Evolutionary conservation across 64 coral and sea anemone genomes (phyloP).

Genomic region (Montipora sp.): DNA sequence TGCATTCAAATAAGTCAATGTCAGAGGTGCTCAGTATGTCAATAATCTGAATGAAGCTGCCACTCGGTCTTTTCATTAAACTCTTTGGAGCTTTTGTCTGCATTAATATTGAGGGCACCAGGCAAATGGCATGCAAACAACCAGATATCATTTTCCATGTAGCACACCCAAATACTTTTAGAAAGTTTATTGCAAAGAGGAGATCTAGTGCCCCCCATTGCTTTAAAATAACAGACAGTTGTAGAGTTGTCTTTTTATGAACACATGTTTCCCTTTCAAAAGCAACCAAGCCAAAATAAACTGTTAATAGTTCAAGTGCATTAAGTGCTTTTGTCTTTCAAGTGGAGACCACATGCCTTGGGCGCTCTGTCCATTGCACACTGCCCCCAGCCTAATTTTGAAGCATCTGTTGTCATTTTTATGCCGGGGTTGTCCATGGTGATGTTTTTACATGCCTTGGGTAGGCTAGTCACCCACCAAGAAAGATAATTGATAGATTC

Average conservation of each 20-base stretch:
- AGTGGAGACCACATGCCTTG: constrained; percentile 11
- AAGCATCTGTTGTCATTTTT: constrained; percentile 54
- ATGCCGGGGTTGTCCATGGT: constrained; percentile 14
- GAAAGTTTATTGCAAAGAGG: constrained; percentile 27
- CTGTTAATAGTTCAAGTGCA: constrained; percentile 55
- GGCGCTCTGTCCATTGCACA: not conserved
- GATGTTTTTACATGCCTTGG: constrained; percentile 46
- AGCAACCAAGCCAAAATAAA: constrained; percentile 13
- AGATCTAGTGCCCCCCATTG: constrained; percentile 60
- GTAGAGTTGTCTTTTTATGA: constrained; percentile 52
- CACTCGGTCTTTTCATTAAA: constrained; percentile 53
- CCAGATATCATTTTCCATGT: constrained; percentile 49
- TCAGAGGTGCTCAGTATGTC: constrained; percentile 25
- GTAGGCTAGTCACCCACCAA: constrained; percentile 61
- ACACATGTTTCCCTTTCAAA: constrained; percentile 53
- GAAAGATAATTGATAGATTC: constrained; percentile 47
- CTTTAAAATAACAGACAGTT: constrained; percentile 60
- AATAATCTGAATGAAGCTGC: constrained; percentile 21
- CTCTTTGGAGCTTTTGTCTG: constrained; percentile 29
- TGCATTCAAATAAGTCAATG: constrained; percentile 41
- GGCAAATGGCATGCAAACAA: constrained; percentile 54
- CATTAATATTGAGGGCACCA: constrained; percentile 34
- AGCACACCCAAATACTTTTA: constrained; percentile 35
- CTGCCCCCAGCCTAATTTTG: constrained; percentile 37
- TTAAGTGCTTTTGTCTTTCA: constrained; percentile 43